Evolutionary conservation across 1,140 invertebrate species (phyloP).

Genomic region (Bilobella aurantiaca): DNA sequence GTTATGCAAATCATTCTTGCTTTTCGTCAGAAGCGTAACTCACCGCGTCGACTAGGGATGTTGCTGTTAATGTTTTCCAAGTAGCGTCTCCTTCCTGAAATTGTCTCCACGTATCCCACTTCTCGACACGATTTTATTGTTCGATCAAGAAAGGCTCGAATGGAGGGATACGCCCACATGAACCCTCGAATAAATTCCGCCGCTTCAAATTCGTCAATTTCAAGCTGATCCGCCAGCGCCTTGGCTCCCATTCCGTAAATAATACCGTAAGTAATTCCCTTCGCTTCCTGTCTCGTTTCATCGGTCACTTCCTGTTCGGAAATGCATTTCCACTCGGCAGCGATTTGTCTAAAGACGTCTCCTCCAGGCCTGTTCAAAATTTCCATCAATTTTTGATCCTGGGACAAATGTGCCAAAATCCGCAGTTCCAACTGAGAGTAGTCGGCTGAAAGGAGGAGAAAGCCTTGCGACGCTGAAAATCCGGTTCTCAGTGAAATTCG

Average conservation of each 20-base stretch:
- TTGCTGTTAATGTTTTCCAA: constrained; percentile 63
- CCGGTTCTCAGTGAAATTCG: constrained; percentile 45
- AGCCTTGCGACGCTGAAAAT: constrained; percentile 36
- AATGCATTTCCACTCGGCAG: constrained; percentile 67
- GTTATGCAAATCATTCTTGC: background rate
- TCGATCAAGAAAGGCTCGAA: constrained; percentile 53
- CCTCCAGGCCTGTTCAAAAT: constrained; percentile 56
- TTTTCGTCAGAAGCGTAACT: background rate
- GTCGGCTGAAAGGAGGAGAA: constrained; percentile 71
- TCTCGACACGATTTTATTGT: constrained; percentile 57
- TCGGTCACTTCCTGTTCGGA: constrained; percentile 51
- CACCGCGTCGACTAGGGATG: constrained; percentile 49
- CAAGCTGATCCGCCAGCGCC: constrained; percentile 67
- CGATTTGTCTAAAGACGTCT: constrained; percentile 81
- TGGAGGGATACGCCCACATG: constrained; percentile 62
- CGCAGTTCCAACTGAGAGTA: constrained; percentile 92
- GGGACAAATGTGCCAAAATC: constrained; percentile 78
- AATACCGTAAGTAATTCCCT: constrained; percentile 92
- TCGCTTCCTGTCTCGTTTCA: constrained; percentile 69
- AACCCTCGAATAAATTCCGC: constrained; percentile 69
- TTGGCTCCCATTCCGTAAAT: constrained; percentile 93
- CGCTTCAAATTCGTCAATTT: constrained; percentile 70
- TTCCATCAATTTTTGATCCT: constrained; percentile 58
- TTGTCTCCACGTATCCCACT: constrained; percentile 71
- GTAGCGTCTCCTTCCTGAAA: constrained; percentile 65